Conservation (phyloP, 2,888 invertebrate genomes). For the Agrilus cyanescens region DNA sequence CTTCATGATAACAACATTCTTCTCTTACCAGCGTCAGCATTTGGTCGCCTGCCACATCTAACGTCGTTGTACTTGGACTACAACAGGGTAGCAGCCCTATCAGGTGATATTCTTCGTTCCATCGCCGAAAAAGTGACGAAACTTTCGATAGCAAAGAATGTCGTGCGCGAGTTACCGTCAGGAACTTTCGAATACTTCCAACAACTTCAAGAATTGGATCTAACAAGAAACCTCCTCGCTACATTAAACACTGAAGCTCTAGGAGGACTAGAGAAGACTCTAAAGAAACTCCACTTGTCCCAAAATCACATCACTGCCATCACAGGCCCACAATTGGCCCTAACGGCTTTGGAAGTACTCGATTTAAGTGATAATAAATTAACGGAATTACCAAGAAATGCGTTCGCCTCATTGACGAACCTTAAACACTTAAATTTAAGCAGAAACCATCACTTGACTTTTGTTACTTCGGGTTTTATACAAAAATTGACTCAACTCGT, state of each 20-base stretch:
- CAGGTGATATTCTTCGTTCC: constrained; percentile 63
- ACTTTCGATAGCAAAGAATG: constrained; percentile 68
- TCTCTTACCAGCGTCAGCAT: constrained; percentile 69
- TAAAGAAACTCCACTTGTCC: constrained; percentile 58
- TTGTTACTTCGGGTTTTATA: constrained; percentile 54
- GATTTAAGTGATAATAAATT: constrained; percentile 73
- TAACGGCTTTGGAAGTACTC: constrained; percentile 53
- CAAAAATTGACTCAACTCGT: constrained; percentile 57
- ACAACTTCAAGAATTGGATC: constrained; percentile 56
- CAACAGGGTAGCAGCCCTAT: constrained; percentile 77
- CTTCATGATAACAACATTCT: constrained; percentile 82
- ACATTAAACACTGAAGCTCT: constrained; percentile 63
- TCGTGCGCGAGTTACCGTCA: constrained; percentile 73
- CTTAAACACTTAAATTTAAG: constrained; percentile 66
- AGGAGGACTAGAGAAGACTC: constrained; percentile 58
- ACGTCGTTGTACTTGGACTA: constrained; percentile 67
- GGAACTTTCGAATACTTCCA: constrained; percentile 71
- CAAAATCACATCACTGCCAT: constrained; percentile 62
- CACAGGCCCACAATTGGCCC: constrained; percentile 49
- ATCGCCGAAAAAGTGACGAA: constrained; percentile 57
- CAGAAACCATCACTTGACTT: constrained; percentile 55
- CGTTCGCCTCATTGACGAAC: constrained; percentile 53
- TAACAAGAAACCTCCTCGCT: constrained; percentile 69
- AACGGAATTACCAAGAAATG: constrained; percentile 55
- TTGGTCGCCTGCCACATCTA: constrained; percentile 66